A percentile compares a stretch with the other conserved stretches of the same genome.
phyloP scores from a whole-genome alignment of 2,888 invertebrate species.

The Agrochola macilenta region DNA sequence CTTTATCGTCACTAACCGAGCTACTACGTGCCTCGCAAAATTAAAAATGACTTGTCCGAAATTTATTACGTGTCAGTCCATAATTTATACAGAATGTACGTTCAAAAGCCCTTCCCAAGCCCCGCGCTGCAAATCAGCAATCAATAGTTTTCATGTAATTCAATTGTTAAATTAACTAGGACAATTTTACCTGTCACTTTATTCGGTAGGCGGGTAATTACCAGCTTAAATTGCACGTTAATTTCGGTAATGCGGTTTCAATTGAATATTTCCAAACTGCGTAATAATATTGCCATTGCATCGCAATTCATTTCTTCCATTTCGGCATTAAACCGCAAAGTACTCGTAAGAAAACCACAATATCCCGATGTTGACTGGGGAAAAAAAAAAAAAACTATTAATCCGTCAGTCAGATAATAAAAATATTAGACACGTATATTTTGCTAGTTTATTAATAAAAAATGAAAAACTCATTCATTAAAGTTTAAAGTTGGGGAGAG shows the following conservation, averaged over 20 bases:
- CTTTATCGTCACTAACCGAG: neutral
- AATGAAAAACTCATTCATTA: too few species aligned
- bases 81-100: neutral
- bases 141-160: conserved; percentile 14
- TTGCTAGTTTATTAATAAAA: too few species aligned
- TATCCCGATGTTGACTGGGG: too few species aligned
- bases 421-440: too few species aligned
- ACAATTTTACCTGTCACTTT: neutral
- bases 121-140: neutral
- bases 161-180: neutral
- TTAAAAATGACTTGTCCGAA: neutral
- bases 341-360: neutral
- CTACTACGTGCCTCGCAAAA: neutral
- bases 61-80: neutral
- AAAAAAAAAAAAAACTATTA: too few species aligned
- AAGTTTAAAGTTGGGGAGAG: too few species aligned
- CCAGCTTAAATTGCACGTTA: neutral
- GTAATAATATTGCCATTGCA: neutral
- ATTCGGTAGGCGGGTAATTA: neutral
- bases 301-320: conserved; percentile 1
- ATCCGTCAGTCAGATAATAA: too few species aligned
- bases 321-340: neutral
- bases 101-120: neutral
- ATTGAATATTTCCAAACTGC: neutral
- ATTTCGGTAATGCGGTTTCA: neutral